Percentiles rank a stretch among this genome's conserved stretches.
These are phyloP conservation scores for Andricus curvator DNA, from an alignment of 2,888 invertebrate genomes.

Conservation along the genomic window DNA sequence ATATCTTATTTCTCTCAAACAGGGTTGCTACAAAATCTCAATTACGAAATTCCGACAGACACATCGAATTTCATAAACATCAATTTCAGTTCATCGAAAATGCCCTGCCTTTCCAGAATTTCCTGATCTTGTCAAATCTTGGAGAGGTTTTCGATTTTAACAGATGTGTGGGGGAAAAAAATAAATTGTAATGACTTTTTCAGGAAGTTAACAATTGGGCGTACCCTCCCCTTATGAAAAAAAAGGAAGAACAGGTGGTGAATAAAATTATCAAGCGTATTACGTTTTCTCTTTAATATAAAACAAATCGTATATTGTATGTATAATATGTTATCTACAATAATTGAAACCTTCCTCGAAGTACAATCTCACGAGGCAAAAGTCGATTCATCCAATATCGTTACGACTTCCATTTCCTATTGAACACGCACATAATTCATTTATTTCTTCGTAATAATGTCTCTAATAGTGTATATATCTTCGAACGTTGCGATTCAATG, in stretches of 20 bases:
- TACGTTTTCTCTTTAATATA: conserved; percentile 30
- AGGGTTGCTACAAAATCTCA: too few relatives aligned
- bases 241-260: not conserved
- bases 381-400: conserved; percentile 41
- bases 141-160: too few relatives aligned
- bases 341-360: conserved; percentile 73
- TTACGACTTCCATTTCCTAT: conserved; percentile 56
- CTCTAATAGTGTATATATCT: conserved; percentile 52
- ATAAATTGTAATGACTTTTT: too few relatives aligned
- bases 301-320: conserved; percentile 45
- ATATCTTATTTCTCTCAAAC: too few relatives aligned
- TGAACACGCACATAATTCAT: conserved; percentile 62
- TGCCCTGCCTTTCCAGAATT: too few relatives aligned
- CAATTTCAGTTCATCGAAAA: too few relatives aligned
- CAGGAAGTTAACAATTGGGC: too few relatives aligned
- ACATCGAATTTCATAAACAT: too few relatives aligned
- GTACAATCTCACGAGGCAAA: conserved; percentile 63
- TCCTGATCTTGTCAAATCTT: too few relatives aligned
- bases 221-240: not conserved
- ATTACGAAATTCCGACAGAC: too few relatives aligned
- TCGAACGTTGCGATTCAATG: conserved; percentile 42
- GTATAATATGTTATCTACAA: conserved; percentile 71
- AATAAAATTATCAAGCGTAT: not conserved
- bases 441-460: conserved; percentile 48
- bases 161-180: too few relatives aligned